A percentile compares a stretch with the other conserved stretches of the same genome.
These are phyloP conservation scores for Physocephala rufipes DNA, from an alignment of 2,888 invertebrate species.

Conservation along the genomic window DNA sequence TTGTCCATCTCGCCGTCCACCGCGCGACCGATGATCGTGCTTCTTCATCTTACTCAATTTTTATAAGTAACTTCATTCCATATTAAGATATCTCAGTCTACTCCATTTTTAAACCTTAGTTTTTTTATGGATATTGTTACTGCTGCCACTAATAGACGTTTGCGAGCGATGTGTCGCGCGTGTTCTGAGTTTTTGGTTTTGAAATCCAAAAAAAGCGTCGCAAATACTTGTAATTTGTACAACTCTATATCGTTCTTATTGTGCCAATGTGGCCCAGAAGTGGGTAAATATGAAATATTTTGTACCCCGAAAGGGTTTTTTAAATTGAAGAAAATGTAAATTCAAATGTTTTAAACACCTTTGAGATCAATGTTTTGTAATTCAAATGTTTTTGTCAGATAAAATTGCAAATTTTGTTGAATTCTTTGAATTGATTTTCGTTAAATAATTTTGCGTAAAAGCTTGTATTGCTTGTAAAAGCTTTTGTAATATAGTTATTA, in stretches of 20 bases:
- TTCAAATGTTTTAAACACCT: too few relatives aligned
- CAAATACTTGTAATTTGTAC: conserved; percentile 1
- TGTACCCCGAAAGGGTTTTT: too few relatives aligned
- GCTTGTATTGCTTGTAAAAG: too few relatives aligned
- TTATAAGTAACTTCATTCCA: conserved; percentile 24
- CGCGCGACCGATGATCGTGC: neutral
- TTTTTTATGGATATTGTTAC: neutral
- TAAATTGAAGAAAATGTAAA: too few relatives aligned
- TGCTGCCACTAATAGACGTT: conserved; percentile 31
- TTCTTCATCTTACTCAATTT: neutral
- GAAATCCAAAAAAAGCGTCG: conserved; percentile 18
- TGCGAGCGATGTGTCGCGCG: conserved; percentile 35
- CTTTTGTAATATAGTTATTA: too few relatives aligned
- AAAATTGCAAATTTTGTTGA: too few relatives aligned
- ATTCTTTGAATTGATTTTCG: too few relatives aligned
- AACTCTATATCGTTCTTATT: neutral
- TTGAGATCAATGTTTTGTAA: too few relatives aligned
- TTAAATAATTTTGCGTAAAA: too few relatives aligned
- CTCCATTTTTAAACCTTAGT: conserved; percentile 12
- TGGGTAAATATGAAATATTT: neutral
- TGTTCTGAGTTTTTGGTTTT: conserved; percentile 29
- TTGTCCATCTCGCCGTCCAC: neutral
- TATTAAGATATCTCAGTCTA: conserved; percentile 32
- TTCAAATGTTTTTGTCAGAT: too few relatives aligned
- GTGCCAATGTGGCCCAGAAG: neutral